Evolutionary conservation across 2,888 invertebrate species (phyloP), one percentile per base, ranked within the genome.

Genomic region (Lasioglossum lativentre): DNA sequence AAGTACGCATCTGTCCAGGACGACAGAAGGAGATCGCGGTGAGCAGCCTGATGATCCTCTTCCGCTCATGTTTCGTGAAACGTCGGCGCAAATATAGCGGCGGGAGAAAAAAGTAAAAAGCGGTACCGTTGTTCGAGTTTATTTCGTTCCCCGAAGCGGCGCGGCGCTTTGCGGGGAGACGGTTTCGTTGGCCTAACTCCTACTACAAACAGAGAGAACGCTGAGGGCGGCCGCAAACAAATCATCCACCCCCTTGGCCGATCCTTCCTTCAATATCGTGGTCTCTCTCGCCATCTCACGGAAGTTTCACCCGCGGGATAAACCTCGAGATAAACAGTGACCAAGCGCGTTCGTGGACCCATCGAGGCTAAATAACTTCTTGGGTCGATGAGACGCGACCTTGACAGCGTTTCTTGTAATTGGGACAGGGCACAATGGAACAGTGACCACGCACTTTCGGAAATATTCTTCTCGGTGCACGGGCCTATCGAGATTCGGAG

Each of bases 181-280:
- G 38, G 16, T 68, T 80, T 75, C 90, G 89, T 88, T 86, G 90
- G 90, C 91, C 91, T 93, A 93, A 94, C 93, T 92, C 91, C 84
- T 91, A 93, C 87, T 92, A 91, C 93, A 94, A 94, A 94, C 92
- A 93, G 77, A 83, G 89, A 84, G 90, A 86, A 86, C 87, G 78
- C 85, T 83, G 86, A 90, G 90, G 90, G 90, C 90, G 91, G 90
- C 85, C 88, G 92, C 92, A 93, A 93, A 93, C 92, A 92, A 92
- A 91, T 89, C 88, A 78, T 75, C 63, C 56, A 8, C 72, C 75
- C 59, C 16, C 70, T 66, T 45, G 45, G 68, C 16, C 83, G 38
- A 34, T 27, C 47, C 30, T 47, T 47, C 52, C 30, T 40, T 23
- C 66, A 8, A 19, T 30, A 8, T 30, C 76, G 10, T 34, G 27